phyloP scores from a whole-genome alignment of 2,797 vertebrate species.

The Darevskia nairensis region DNA sequence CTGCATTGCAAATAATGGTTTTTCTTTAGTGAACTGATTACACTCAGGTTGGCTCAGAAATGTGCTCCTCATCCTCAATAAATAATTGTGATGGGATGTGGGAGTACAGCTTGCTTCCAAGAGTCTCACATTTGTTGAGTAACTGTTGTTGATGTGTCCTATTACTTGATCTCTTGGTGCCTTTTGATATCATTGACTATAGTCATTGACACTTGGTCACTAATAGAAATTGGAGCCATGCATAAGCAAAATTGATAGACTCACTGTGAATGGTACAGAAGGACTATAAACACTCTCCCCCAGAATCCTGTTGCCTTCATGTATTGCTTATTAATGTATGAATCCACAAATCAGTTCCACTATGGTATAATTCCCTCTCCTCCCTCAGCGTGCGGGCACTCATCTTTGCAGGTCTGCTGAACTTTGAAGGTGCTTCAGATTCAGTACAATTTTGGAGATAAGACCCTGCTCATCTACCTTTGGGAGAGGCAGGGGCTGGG shows the following conservation, averaged over 20 bases:
- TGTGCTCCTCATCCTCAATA: conserved; percentile 19
- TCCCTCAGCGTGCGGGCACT: not conserved
- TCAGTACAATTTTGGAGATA: not conserved
- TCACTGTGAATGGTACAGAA: not conserved
- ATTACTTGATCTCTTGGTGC: conserved; percentile 16
- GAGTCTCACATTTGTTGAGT: conserved; percentile 33
- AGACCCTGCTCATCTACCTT: not conserved
- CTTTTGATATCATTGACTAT: too few relatives aligned
- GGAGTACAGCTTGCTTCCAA: conserved; percentile 16
- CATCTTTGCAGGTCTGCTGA: not conserved
- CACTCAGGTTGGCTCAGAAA: conserved; percentile 8
- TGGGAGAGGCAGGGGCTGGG: too few relatives aligned
- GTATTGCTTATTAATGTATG: not conserved
- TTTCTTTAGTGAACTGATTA: conserved; percentile 11
- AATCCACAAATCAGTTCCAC: not conserved
- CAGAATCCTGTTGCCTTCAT: not conserved
- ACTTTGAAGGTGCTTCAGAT: not conserved
- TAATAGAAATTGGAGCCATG: too few relatives aligned
- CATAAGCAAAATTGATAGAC: too few relatives aligned
- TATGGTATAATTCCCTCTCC: not conserved
- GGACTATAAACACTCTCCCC: too few relatives aligned
- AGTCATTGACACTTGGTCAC: too few relatives aligned
- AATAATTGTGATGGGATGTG: not conserved
- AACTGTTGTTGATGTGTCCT: conserved; percentile 48
- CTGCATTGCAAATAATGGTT: not conserved